Percentiles rank a stretch among this genome's conserved stretches.
These are phyloP conservation scores for Drosophila elegans DNA, from an alignment of 1,140 invertebrate genomes.

Conservation along the genomic window DNA sequence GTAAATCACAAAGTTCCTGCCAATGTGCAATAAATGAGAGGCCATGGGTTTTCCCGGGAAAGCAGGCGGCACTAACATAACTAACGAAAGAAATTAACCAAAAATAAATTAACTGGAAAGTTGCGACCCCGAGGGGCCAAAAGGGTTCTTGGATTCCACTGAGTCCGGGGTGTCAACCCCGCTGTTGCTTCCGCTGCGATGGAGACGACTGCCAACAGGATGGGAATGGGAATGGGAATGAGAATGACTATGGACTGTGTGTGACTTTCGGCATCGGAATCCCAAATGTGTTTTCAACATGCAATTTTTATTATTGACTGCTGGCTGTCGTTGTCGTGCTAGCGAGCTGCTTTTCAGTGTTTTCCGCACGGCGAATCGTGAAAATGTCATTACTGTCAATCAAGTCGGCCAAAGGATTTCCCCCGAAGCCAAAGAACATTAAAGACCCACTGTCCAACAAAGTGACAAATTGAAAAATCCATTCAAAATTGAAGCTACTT, in stretches of 20 bases:
- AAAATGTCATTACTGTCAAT: constrained; percentile 81
- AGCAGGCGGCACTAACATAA: constrained; percentile 62
- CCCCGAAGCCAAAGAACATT: constrained; percentile 54
- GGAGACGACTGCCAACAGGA: constrained; percentile 18
- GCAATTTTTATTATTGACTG: constrained; percentile 82
- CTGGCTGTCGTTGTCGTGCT: constrained; percentile 66
- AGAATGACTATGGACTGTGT: too few species aligned
- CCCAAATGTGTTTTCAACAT: constrained; percentile 80
- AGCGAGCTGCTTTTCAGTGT: constrained; percentile 72
- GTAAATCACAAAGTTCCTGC: constrained; percentile 63
- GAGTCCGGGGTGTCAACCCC: constrained; percentile 28
- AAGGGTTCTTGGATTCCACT: constrained; percentile 31
- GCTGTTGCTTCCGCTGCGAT: constrained; percentile 40
- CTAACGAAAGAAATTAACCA: constrained; percentile 79
- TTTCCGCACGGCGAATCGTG: constrained; percentile 78
- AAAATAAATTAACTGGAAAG: constrained; percentile 79
- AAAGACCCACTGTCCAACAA: constrained; percentile 51
- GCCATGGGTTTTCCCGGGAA: constrained; percentile 44
- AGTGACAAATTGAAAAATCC: constrained; percentile 52
- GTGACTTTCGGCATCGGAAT: constrained; percentile 60
- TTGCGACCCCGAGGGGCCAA: constrained; percentile 2
- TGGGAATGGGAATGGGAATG: too few species aligned
- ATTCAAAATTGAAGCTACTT: constrained; percentile 28
- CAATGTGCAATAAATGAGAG: constrained; percentile 71
- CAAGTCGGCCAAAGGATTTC: constrained; percentile 65